Evolutionary conservation across 2,797 vertebrate species (phyloP).

Genomic region (Sylvia borin): DNA sequence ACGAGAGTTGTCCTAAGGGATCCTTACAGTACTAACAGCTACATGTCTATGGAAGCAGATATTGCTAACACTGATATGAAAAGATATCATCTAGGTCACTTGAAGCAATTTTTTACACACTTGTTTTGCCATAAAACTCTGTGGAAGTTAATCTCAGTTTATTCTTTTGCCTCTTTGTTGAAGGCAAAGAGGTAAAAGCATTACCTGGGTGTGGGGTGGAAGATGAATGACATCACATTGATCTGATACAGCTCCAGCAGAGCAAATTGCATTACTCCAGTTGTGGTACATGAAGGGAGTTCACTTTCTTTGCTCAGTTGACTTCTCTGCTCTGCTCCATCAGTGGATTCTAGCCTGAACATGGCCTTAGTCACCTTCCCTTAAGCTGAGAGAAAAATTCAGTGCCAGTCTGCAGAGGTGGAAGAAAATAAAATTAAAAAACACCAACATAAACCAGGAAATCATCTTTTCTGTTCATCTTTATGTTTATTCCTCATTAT

Average conservation of each 20-base stretch:
- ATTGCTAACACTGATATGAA: constrained; percentile 34
- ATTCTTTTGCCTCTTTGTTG: not conserved
- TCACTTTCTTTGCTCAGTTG: not conserved
- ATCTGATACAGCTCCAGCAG: not conserved
- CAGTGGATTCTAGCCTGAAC: not conserved
- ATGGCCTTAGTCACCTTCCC: not conserved
- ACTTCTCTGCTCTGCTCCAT: not conserved
- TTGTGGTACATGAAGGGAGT: not conserved
- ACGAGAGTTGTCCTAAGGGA: constrained; percentile 60
- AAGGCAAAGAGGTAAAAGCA: not conserved
- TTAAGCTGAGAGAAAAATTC: not conserved
- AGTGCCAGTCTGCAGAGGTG: not conserved
- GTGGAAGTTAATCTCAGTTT: constrained; percentile 21
- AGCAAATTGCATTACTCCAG: not conserved
- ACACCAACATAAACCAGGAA: not conserved
- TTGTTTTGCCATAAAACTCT: constrained; percentile 20
- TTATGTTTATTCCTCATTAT: constrained; percentile 5
- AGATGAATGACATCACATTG: not conserved
- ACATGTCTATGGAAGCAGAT: constrained; percentile 30
- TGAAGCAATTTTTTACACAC: constrained; percentile 50
- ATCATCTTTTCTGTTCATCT: not conserved
- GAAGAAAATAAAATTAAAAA: not conserved
- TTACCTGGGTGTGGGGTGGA: not conserved
- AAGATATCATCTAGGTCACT: constrained; percentile 44
- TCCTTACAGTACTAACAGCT: constrained; percentile 37